Evolutionary conservation across 2,888 invertebrate species (phyloP), one percentile per base, ranked within the genome.

Genomic region (Brachylomia viminalis): DNA sequence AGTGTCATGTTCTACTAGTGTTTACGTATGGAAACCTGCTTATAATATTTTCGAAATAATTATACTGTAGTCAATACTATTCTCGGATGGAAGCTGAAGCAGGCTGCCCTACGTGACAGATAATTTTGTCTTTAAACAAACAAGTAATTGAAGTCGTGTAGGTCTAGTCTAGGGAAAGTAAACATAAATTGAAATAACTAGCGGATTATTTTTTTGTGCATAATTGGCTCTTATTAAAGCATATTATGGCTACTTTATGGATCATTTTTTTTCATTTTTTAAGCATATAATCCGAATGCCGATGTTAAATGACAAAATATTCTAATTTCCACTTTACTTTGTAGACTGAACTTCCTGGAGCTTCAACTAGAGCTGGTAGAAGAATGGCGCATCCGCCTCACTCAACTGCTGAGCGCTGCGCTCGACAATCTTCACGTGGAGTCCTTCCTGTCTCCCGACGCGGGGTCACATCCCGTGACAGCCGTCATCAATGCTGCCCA

Each of bases 281-380:
- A 13, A 54, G 33, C 23, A 1, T 27, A 20, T 27, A n/a, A 27
- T 65, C 1, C 27, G 7, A 13, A 65, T 13, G 20, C 20, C 7
- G 13, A 27, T 67, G 1, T 33, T 6, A 15, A 52, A 33, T 64
- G 27, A 42, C n/a, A 42, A n/a, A 30, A 59, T 62, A 27, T 65
- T n/a, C 20, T 13, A 74, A 47, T 23, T 58, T 4, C 20, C 13
- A 47, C 2, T 20, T 78, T 78, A 33, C 23, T 33, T 68, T 61
- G 0, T 84, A 97, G 98, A 84, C 93, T 99, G 75, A 98, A 98
- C 92, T 99, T 99, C 94, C 95, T 99, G 42, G 98, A 98, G 83
- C 95, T 99, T 6, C 99, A 99, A 92, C 94, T 99, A 33, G 99
- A 99, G 89, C 94, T 99, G 65, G 97, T 99, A 74, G 99, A 99